phyloP scores from a whole-genome alignment of 2,797 vertebrate species.

The Hipposideros larvatus region DNA sequence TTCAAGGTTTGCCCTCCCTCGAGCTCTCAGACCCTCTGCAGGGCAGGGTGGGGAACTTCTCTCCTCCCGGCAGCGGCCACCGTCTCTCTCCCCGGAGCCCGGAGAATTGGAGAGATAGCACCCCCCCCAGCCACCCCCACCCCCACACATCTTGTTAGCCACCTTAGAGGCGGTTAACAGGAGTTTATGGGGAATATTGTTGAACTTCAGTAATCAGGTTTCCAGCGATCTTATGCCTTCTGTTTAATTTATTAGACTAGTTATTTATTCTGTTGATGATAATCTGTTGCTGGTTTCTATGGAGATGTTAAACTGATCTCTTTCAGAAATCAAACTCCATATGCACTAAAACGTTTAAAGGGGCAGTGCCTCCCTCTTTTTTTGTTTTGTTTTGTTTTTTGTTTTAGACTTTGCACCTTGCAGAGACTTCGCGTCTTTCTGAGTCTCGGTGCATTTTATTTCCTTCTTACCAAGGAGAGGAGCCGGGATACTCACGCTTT shows the following conservation, averaged over 20 bases:
- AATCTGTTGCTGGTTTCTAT: slow-evolving; percentile 95
- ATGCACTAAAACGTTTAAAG: slow-evolving; percentile 92
- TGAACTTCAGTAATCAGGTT: slow-evolving; percentile 92
- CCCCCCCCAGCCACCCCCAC: background rate
- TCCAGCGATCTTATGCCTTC: slow-evolving; percentile 92
- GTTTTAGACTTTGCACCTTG: slow-evolving; percentile 88
- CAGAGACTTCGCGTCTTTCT: slow-evolving; percentile 69
- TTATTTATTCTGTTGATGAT: slow-evolving; percentile 95
- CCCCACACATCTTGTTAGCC: slow-evolving; percentile 72
- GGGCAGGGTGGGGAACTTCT: background rate
- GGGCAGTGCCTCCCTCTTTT: slow-evolving; percentile 85
- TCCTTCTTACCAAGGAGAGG: slow-evolving; percentile 85
- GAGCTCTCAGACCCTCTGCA: background rate
- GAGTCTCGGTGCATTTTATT: slow-evolving; percentile 83
- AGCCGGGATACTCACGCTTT: slow-evolving; percentile 81
- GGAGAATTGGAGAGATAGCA: background rate
- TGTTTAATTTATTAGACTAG: slow-evolving; percentile 95
- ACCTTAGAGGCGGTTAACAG: slow-evolving; percentile 83
- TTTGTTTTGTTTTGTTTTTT: slow-evolving; percentile 48
- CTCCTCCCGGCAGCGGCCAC: background rate
- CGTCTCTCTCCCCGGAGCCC: background rate
- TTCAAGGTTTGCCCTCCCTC: background rate
- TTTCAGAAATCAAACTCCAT: slow-evolving; percentile 94
- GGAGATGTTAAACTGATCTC: slow-evolving; percentile 95
- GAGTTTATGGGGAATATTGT: slow-evolving; percentile 91